These are phyloP conservation scores for Heteropelma amictum DNA, from an alignment of 2,888 invertebrate species.

Conservation along the genomic window DNA sequence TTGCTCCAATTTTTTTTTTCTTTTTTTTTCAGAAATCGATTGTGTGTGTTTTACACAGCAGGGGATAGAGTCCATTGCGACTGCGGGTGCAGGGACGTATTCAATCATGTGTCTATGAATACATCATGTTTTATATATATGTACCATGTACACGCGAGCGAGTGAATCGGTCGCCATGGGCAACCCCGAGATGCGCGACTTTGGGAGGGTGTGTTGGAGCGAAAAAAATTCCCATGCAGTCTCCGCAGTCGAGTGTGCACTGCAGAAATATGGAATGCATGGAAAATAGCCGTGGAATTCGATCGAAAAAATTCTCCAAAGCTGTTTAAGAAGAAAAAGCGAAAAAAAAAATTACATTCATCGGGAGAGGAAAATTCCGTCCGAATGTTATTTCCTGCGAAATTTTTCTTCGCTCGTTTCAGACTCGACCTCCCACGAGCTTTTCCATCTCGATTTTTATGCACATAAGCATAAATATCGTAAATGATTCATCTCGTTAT, in stretches of 20 bases:
- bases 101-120: neutral
- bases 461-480: too few species aligned
- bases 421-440: too few species aligned
- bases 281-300: neutral
- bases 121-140: neutral
- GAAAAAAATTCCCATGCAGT: slow-evolving; percentile 2
- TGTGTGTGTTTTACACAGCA: too few species aligned
- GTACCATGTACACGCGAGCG: neutral
- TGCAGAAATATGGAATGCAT: slow-evolving; percentile 8
- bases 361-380: too few species aligned
- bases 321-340: neutral
- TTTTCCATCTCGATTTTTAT: too few species aligned
- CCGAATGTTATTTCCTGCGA: too few species aligned
- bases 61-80: too few species aligned
- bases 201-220: slow-evolving; percentile 22
- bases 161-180: slow-evolving; percentile 37
- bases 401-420: too few species aligned
- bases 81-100: slow-evolving; percentile 21
- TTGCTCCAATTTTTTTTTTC: too few species aligned
- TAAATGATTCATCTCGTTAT: too few species aligned
- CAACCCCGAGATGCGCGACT: slow-evolving; percentile 36
- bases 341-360: too few species aligned
- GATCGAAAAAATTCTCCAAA: neutral
- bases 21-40: too few species aligned
- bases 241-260: neutral